A percentile compares a stretch with the other conserved stretches of the same genome.
Evolutionary conservation across 2,113 vertebrate genomes (phyloP).

Genomic region (Tenrec ecaudatus): DNA sequence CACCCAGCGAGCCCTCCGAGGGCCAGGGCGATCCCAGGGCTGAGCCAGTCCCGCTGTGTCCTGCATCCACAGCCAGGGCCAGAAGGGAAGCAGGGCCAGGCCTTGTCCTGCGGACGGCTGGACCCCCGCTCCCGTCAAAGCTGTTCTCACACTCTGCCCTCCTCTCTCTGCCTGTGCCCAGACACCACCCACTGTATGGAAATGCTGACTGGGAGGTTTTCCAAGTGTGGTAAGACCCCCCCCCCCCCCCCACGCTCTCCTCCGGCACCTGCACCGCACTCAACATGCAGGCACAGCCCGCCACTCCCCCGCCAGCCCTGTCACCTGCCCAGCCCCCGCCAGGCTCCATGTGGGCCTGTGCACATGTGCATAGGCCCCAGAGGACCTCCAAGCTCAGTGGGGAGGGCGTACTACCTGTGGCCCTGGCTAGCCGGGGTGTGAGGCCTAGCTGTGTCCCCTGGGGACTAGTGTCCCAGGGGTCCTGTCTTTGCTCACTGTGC

Average conservation of each 20-base stretch:
- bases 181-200: slow-evolving; percentile 93
- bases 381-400: background rate
- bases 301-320: background rate
- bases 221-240: slow-evolving; percentile 95
- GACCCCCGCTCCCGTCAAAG: background rate
- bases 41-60: background rate
- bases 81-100: background rate
- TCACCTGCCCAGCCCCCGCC: background rate
- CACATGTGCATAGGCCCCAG: background rate
- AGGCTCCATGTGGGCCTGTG: background rate
- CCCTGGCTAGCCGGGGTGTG: background rate
- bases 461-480: background rate
- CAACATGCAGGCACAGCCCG: background rate
- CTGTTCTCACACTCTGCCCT: slow-evolving; percentile 86
- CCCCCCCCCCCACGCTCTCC: slow-evolving; percentile 79
- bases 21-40: background rate
- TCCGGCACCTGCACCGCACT: slow-evolving; percentile 63
- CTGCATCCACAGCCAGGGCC: background rate
- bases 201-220: slow-evolving; percentile 94
- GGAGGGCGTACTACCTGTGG: background rate
- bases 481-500: background rate
- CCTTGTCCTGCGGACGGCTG: background rate
- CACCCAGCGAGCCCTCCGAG: background rate
- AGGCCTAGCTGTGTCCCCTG: background rate
- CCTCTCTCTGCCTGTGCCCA: slow-evolving; percentile 89